Evolutionary conservation across 2,797 vertebrate genomes (phyloP), one percentile per base, ranked within the genome.

Genomic region (Sylvilagus floridanus): DNA sequence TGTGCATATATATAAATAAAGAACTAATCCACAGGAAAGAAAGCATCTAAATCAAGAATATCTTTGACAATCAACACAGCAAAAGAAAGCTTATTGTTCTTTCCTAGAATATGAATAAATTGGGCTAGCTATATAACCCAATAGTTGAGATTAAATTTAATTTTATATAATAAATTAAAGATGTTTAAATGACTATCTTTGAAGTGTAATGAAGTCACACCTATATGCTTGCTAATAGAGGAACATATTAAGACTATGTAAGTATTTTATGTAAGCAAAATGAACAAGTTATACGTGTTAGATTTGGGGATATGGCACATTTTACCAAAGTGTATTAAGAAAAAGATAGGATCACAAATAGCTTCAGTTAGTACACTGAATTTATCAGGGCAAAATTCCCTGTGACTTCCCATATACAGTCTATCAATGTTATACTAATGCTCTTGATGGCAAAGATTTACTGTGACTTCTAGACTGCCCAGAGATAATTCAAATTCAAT

Each of bases 141-240:
- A 94, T 86, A 84, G 2, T 24, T 86, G 35, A 92, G 78, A 82
- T 73, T 79, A 52, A 54, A 95, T 93, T 95, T 92, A 60, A 95
- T 71, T 90, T 57, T 95, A 63, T n/a, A 5, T 71, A 88, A 88
- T 90, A 86, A 96, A 96, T 78, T 88, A 96, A 94, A 90, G 30
- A 71, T 94, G 42, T 96, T 91, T 90, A 87, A 96, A 77, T 21
- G 28, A 75, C 30, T 69, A 84, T 32, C 11, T 66, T 93, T 93
- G 94, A 90, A 91, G 12, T 88, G 35, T 87, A 93, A 88, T 78
- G 37, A 88, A 95, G 32, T 65, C 37, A 84, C 26, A 90, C 65
- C 47, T 35, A 93, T 78, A 35, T 57, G 73, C 12, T 68, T 91
- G 35, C 57, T 81, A 84, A 37, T 81, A 93, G 71, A 96, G 50